Evolutionary conservation across 2,113 vertebrate species (phyloP).

Genomic region (Gavialis gangeticus): DNA sequence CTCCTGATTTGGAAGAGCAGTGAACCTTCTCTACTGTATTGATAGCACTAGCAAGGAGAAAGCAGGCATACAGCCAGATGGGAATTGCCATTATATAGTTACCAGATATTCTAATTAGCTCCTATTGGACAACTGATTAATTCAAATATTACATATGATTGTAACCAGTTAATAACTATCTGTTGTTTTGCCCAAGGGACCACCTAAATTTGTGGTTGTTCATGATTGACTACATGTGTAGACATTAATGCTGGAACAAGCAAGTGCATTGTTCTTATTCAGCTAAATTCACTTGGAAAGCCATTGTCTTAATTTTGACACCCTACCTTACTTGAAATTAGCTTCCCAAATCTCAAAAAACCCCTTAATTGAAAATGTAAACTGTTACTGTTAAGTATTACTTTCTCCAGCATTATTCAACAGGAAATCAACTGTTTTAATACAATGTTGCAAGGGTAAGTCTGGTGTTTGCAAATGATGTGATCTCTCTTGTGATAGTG

Average conservation of each 20-base stretch:
- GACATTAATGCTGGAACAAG: conserved; percentile 20
- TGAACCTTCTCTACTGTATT: neutral
- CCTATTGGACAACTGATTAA: conserved; percentile 11
- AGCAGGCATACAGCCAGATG: neutral
- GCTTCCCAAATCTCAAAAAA: too few relatives aligned
- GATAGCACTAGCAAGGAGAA: neutral
- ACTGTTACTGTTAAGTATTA: neutral
- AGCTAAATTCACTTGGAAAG: neutral
- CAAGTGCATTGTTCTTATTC: neutral
- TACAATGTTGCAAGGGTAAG: neutral
- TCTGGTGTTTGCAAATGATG: neutral
- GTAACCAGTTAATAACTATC: conserved; percentile 15
- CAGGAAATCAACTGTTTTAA: neutral
- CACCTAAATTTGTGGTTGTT: conserved; percentile 29
- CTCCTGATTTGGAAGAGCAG: neutral
- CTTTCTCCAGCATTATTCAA: neutral
- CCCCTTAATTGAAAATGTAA: neutral
- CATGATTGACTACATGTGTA: conserved; percentile 10
- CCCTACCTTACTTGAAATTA: neutral
- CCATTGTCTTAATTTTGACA: neutral
- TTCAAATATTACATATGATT: neutral
- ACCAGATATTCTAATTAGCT: neutral
- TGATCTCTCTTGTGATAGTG: neutral
- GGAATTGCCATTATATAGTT: neutral
- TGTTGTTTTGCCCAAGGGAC: neutral